Percentiles rank a stretch among this genome's conserved stretches.
Evolutionary conservation across 2,113 vertebrate species (phyloP).

Genomic region (Eira barbara): DNA sequence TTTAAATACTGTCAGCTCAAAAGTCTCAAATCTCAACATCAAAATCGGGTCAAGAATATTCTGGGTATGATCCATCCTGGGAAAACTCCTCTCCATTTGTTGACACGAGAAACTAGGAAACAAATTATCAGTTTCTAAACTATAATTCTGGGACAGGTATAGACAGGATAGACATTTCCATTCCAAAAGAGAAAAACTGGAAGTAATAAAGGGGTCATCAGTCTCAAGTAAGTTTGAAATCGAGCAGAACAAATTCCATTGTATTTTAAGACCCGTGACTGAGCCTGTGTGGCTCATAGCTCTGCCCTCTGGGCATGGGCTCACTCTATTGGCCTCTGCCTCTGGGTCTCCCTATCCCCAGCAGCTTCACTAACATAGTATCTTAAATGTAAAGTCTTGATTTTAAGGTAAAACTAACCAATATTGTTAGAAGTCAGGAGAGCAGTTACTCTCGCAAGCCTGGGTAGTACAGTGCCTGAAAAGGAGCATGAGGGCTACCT

Average conservation of each 20-base stretch:
- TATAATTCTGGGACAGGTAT: background rate
- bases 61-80: background rate
- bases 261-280: background rate
- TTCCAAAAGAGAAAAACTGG: background rate
- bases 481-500: background rate
- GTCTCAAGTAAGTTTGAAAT: background rate
- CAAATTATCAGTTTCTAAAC: background rate
- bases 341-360: background rate
- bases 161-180: background rate
- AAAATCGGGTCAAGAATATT: background rate
- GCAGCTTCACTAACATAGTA: background rate
- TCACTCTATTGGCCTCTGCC: background rate
- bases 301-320: background rate
- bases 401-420: background rate
- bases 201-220: background rate
- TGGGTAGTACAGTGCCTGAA: background rate
- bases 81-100: background rate
- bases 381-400: background rate
- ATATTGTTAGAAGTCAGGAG: background rate
- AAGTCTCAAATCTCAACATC: background rate
- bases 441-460: background rate
- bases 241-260: background rate
- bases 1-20: background rate
- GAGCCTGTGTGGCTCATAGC: background rate
- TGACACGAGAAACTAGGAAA: background rate